Evolutionary conservation across 2,888 invertebrate genomes (phyloP), one percentile per base, ranked within the genome.

Genomic region (Eumerus sabulonum): DNA sequence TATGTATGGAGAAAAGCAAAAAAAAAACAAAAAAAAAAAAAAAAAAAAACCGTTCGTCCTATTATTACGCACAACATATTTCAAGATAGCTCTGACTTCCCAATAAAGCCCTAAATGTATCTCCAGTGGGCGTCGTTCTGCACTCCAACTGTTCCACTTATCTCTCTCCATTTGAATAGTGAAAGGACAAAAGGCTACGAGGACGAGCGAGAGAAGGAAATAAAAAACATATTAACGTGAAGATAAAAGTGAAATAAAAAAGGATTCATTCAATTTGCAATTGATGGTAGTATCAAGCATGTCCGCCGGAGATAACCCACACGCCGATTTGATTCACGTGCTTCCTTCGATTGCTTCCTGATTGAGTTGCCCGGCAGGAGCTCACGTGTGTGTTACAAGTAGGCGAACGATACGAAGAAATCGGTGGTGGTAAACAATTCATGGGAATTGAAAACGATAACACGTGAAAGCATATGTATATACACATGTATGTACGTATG

Each of bases 321-420:
- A 81, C 68, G 81, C 82, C 79, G 81, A 79, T 79, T 73, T 79
- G 64, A 72, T 82, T 83, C 83, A 83, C 83, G 83, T 83, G 83
- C 67, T 83, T 79, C 82, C 77, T 83, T 60, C 59, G 68, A 63
- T 66, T 62, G 74, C 53, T 83, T 83, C 82, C 83, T 82, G 82
- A 83, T 82, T 82, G 79, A 82, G 54, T 83, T 79, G 81, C 70
- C 38, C 47, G 50, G 67, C 51, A 70, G 71, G 44, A 82, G 64
- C 68, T 82, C 82, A 82, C 82, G 83, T 83, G 82, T 81, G 51
- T 48, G 42, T 14, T 67, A 35, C 44, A 54, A 66, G 38, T 19
- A 19, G 18, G 42, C 27, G n/a, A 18, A 36, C 42, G 27, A 27
- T 27, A 27, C 1, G 27, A 42, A 14, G 17, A 19, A 38, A 59